phyloP scores from a whole-genome alignment of 2,797 vertebrate genomes.

The Lepus oiostolus region DNA sequence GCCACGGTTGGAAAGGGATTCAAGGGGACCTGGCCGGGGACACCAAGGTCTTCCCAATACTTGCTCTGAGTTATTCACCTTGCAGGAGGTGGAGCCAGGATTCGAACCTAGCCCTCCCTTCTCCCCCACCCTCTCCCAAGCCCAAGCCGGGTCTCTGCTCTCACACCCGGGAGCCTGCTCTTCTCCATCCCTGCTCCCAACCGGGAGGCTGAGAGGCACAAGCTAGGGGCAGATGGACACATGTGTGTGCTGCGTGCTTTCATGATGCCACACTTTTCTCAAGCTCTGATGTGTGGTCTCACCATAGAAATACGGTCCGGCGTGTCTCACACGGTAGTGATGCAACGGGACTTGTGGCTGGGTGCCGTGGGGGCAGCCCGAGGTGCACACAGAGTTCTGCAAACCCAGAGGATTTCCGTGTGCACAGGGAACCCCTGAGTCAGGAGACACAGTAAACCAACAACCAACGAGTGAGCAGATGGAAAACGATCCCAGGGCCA shows the following conservation, averaged over 20 bases:
- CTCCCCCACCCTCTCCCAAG: rapidly evolving
- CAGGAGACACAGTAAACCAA: not conserved
- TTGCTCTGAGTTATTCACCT: not conserved
- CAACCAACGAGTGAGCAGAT: too few relatives aligned
- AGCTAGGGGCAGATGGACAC: rapidly evolving
- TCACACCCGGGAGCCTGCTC: too few relatives aligned
- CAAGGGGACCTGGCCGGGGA: rapidly evolving
- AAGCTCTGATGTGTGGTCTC: not conserved
- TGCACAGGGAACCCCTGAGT: not conserved
- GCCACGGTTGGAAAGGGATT: too few relatives aligned
- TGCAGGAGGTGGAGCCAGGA: not conserved
- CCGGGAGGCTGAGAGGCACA: rapidly evolving
- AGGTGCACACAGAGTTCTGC: not conserved
- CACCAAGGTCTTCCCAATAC: not conserved
- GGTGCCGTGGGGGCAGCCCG: not conserved
- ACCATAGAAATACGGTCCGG: rapidly evolving
- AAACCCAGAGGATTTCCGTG: rapidly evolving
- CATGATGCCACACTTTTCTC: rapidly evolving
- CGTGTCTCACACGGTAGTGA: not conserved
- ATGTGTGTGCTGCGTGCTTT: rapidly evolving
- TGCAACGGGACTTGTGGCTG: rapidly evolving
- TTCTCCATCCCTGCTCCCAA: not conserved
- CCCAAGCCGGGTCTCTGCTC: rapidly evolving
- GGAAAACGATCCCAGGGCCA: too few relatives aligned
- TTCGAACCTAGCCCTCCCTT: not conserved